These are phyloP conservation scores for Erinaceus europaeus DNA, from an alignment of 2,113 vertebrate species.

Conservation along the genomic window DNA sequence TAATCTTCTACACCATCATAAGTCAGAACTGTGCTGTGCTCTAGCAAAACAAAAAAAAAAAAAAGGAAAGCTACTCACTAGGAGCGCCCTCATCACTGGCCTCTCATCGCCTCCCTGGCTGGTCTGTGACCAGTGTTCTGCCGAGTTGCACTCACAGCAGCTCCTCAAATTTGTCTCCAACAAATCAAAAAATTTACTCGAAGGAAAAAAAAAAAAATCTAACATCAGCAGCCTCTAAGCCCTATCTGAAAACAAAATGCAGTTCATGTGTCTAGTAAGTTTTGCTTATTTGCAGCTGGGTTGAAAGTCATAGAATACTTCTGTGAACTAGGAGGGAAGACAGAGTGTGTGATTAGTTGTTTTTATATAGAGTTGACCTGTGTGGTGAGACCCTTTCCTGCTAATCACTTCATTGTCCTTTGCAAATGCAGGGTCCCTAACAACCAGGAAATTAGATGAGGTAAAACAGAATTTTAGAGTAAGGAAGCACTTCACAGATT, in stretches of 20 bases:
- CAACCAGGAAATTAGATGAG: neutral
- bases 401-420: neutral
- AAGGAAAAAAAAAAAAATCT: neutral
- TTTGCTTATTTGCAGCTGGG: constrained; percentile 5
- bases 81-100: accelerated
- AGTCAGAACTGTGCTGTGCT: no score
- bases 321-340: neutral
- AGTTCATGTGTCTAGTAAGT: neutral
- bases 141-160: neutral
- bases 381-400: neutral
- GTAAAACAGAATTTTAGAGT: neutral
- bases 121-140: neutral
- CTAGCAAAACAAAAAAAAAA: no score
- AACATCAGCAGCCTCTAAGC: neutral
- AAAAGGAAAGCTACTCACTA: accelerated
- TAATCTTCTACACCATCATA: no score
- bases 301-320: neutral
- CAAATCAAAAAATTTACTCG: neutral
- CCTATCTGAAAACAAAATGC: neutral
- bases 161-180: neutral
- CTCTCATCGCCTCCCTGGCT: neutral
- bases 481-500: neutral
- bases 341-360: no score
- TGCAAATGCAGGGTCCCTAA: neutral
- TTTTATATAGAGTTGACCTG: neutral